Evolutionary conservation across 2,797 vertebrate genomes (phyloP).

Genomic region (Channa striata): DNA sequence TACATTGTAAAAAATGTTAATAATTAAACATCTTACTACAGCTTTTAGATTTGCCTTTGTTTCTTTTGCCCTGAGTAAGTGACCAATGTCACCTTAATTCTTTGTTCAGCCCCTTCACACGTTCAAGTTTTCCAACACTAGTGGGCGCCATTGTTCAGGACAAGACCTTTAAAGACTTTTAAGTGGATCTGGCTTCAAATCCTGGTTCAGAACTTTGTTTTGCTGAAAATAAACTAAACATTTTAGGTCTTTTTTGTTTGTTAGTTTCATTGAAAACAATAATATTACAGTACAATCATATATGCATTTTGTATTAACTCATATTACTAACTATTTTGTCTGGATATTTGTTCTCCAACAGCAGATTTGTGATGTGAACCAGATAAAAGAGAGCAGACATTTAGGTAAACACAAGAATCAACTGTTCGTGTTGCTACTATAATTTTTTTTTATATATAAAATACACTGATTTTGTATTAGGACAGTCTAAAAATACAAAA

Average conservation of each 20-base stretch:
- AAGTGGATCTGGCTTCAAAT: neutral
- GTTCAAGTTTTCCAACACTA: constrained; percentile 55
- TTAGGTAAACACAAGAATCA: neutral
- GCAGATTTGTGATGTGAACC: constrained; percentile 3
- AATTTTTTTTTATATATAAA: constrained; percentile 19
- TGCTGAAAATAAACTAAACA: constrained; percentile 7
- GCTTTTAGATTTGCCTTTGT: neutral
- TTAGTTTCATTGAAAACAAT: neutral
- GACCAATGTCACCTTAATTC: neutral
- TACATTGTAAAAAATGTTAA: constrained; percentile 48
- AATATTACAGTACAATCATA: neutral
- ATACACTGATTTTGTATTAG: neutral
- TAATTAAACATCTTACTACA: constrained; percentile 54
- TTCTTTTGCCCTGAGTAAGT: constrained; percentile 9
- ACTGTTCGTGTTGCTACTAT: neutral
- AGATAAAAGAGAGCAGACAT: neutral
- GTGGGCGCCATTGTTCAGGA: constrained; percentile 72
- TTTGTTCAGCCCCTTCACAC: neutral
- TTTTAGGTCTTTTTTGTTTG: neutral
- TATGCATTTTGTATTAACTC: no score
- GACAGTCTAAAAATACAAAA: constrained; percentile 6
- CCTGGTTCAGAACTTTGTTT: neutral
- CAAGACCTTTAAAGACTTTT: constrained; percentile 22
- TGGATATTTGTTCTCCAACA: neutral
- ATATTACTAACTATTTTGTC: neutral